Percentiles rank a stretch among this genome's conserved stretches.
These are phyloP conservation scores for Thaumatotibia leucotreta DNA, from an alignment of 1,140 invertebrate species.

Conservation along the genomic window DNA sequence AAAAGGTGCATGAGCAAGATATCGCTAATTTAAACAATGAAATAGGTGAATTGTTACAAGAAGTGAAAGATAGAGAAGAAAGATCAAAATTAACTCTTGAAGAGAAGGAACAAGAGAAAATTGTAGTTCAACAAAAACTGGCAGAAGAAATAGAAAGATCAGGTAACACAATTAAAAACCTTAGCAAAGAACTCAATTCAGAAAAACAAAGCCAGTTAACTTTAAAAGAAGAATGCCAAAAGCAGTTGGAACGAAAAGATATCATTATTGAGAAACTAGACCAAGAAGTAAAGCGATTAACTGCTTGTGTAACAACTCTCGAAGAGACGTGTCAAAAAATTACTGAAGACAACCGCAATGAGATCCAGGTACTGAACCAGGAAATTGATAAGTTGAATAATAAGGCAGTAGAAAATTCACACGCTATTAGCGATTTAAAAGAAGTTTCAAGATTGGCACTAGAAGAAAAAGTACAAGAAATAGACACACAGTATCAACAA, in stretches of 20 bases:
- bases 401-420: not conserved
- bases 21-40: conserved; percentile 53
- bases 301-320: not conserved
- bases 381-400: not conserved
- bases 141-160: conserved; percentile 49
- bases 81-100: conserved; percentile 44
- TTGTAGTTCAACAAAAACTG: conserved; percentile 47
- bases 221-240: not conserved
- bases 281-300: not conserved
- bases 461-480: not conserved
- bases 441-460: not conserved
- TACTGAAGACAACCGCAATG: not conserved
- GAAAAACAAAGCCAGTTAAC: not conserved
- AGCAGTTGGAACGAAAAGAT: not conserved
- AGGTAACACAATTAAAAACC: conserved; percentile 18
- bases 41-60: conserved; percentile 55
- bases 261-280: not conserved
- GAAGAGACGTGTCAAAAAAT: not conserved
- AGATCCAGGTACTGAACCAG: not conserved
- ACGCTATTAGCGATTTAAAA: not conserved
- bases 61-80: conserved; percentile 44
- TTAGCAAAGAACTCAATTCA: not conserved
- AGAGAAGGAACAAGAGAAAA: conserved; percentile 52
- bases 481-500: conserved; percentile 25
- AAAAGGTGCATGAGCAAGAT: not conserved